phyloP scores from a whole-genome alignment of 2,113 vertebrate genomes.

The Tyrannus savana region DNA sequence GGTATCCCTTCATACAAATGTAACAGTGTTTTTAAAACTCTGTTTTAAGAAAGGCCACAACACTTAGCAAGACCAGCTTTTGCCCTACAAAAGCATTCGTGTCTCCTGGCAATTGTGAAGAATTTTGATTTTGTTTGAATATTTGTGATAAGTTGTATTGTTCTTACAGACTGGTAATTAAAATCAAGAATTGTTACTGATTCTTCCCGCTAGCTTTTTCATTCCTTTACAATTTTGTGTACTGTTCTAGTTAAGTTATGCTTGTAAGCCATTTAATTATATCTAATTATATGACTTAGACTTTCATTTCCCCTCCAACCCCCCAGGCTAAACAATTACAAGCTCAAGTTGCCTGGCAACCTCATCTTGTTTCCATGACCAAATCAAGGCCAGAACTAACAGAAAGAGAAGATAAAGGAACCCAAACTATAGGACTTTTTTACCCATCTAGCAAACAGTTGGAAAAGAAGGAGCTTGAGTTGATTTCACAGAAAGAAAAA shows the following conservation, averaged over 20 bases:
- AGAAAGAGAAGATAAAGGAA: slow-evolving; percentile 74
- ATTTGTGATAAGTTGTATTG: not conserved
- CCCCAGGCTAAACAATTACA: slow-evolving; percentile 9
- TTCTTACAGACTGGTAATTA: not conserved
- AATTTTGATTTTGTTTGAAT: not conserved
- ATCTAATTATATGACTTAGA: not conserved
- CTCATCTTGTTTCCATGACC: slow-evolving; percentile 18
- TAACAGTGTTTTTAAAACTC: not conserved
- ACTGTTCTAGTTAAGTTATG: not conserved
- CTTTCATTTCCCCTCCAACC: not conserved
- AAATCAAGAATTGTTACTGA: not conserved
- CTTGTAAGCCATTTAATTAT: not conserved
- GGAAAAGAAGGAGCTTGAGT: slow-evolving; percentile 77
- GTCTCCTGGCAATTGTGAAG: not conserved
- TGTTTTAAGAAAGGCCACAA: not conserved
- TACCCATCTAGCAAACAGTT: slow-evolving; percentile 85
- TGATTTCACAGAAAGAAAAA: slow-evolving; percentile 69
- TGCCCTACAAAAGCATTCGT: not conserved
- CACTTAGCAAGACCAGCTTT: not conserved
- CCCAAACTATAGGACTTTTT: slow-evolving; percentile 89
- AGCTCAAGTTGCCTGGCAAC: slow-evolving; percentile 69
- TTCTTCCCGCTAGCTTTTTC: not conserved
- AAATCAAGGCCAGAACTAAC: not conserved
- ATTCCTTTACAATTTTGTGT: not conserved
- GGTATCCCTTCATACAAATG: not conserved